Percentiles rank a stretch among this genome's conserved stretches.
Conservation (phyloP, 2,113 vertebrate genomes). For the Leiothrix lutea region DNA sequence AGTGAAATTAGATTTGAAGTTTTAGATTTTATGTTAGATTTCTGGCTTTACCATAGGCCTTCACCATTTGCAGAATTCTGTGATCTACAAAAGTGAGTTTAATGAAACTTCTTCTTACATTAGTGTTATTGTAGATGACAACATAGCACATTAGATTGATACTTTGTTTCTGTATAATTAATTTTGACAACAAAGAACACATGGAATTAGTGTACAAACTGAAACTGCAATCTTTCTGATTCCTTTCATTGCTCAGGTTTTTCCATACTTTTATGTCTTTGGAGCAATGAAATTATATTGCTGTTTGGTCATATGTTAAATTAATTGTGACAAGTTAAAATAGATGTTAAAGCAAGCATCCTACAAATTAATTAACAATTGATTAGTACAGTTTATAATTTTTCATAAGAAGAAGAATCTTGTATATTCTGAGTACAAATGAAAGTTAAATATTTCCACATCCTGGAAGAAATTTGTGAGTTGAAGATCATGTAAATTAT, state of each 20-base stretch:
- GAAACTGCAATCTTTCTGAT: neutral
- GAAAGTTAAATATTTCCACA: neutral
- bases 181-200: conserved; percentile 52
- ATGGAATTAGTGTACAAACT: conserved; percentile 46
- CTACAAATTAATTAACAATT: neutral
- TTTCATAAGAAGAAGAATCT: neutral
- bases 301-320: neutral
- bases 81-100: neutral
- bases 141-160: neutral
- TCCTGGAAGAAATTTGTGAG: neutral
- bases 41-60: neutral
- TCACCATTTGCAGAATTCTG: neutral
- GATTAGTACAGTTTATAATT: neutral
- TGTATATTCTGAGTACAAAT: neutral
- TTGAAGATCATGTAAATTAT: neutral
- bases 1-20: neutral
- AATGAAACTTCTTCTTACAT: neutral
- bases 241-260: neutral
- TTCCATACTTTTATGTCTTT: neutral
- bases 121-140: neutral
- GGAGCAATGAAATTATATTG: neutral
- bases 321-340: conserved; percentile 17
- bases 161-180: conserved; percentile 61
- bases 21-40: neutral
- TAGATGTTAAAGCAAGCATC: neutral